These are phyloP conservation scores for Cotesia chilonis DNA, from an alignment of 1,140 invertebrate genomes.

Conservation along the genomic window DNA sequence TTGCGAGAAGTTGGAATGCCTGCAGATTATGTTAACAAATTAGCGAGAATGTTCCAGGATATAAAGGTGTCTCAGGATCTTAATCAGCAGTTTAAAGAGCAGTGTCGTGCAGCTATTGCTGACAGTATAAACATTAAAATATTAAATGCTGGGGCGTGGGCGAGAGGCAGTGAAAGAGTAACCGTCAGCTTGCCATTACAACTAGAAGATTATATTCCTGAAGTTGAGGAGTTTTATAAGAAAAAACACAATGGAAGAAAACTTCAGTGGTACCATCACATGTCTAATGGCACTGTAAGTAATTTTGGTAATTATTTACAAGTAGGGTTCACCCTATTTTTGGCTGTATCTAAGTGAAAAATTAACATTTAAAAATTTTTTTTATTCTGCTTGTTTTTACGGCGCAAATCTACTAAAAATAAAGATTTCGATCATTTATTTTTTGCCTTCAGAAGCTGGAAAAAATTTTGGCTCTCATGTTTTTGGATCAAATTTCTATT, in stretches of 20 bases:
- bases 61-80: slow-evolving; percentile 98
- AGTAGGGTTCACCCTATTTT: too few species aligned
- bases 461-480: too few species aligned
- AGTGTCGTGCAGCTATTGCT: slow-evolving; percentile 67
- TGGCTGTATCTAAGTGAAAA: too few species aligned
- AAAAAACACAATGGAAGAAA: slow-evolving; percentile 98
- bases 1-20: slow-evolving; percentile 96
- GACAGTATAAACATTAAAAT: slow-evolving; percentile 90
- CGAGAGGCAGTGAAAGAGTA: slow-evolving; percentile 90
- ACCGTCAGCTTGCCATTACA: slow-evolving; percentile 96
- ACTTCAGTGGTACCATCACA: slow-evolving; percentile 99
- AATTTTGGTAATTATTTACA: too few species aligned
- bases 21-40: slow-evolving; percentile 98
- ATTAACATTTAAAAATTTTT: too few species aligned
- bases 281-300: slow-evolving; percentile 94
- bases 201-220: slow-evolving; percentile 97
- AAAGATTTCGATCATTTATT: too few species aligned
- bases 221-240: slow-evolving; percentile 94
- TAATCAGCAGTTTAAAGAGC: slow-evolving; percentile 91
- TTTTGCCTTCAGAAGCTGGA: too few species aligned
- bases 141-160: slow-evolving; percentile 98
- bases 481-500: too few species aligned
- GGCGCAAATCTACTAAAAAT: too few species aligned
- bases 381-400: too few species aligned
- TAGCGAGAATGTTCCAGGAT: slow-evolving; percentile 97